A percentile compares a stretch with the other conserved stretches of the same genome.
phyloP scores from a whole-genome alignment of 2,113 vertebrate species.

The Lepidothrix coronata region DNA sequence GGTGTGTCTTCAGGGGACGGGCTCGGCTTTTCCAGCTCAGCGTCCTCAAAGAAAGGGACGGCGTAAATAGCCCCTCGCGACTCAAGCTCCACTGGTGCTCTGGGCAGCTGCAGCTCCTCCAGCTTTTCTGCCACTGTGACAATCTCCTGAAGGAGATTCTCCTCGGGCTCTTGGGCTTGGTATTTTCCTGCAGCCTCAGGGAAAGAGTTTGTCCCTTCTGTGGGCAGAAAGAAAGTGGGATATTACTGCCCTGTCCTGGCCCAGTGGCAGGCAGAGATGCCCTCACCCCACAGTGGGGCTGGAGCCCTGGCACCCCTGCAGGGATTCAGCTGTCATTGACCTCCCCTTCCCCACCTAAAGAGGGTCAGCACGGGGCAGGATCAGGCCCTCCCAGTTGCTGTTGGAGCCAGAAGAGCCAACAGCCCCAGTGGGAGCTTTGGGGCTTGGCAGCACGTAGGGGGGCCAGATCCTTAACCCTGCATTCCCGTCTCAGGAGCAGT shows the following conservation, averaged over 20 bases:
- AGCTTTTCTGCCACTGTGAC: constrained; percentile 79
- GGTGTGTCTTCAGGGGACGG: constrained; percentile 41
- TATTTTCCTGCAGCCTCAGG: constrained; percentile 68
- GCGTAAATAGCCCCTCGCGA: constrained; percentile 80
- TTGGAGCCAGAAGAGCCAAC: neutral
- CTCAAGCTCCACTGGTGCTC: constrained; percentile 72
- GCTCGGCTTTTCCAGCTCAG: constrained; percentile 52
- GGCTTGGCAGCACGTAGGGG: neutral
- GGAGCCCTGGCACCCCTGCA: neutral
- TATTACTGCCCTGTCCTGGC: constrained; percentile 22
- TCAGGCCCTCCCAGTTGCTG: neutral
- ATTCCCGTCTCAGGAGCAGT: too few relatives aligned
- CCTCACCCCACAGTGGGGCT: neutral
- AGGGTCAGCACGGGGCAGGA: neutral
- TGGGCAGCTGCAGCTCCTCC: constrained; percentile 74
- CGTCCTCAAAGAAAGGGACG: constrained; percentile 72
- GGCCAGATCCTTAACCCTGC: neutral
- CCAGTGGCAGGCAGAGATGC: neutral
- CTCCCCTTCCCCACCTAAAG: neutral
- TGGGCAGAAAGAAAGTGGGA: constrained; percentile 65
- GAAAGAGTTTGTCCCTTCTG: constrained; percentile 66
- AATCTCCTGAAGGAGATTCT: constrained; percentile 72
- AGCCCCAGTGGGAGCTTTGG: neutral
- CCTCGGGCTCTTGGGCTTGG: constrained; percentile 71
- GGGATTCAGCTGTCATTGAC: neutral